Base-by-base conservation (phyloP, 2,888 invertebrate species). In the Euplagia quadripunctaria region DNA sequence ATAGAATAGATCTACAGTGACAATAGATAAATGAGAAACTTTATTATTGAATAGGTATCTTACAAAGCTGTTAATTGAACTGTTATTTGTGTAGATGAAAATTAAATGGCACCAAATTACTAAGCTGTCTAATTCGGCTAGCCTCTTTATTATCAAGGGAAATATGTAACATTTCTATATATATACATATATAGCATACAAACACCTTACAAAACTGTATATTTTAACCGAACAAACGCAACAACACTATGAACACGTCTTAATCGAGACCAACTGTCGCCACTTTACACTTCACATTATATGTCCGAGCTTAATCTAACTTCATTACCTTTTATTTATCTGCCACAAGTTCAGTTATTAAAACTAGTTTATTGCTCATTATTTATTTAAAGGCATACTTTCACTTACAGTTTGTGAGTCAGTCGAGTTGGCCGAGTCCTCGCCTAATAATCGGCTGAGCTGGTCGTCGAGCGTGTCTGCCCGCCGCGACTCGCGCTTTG, bases 361-460 rank as follows among this genome's bases (percentile, higher is more conserved):
- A 86, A 83, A 79, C 86, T 89, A 90, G 68, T 86, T 89, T 91
- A 91, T 92, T 92, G 92, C 90, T 92, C 84, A 83, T 83, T 91
- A 92, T 90, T 94, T 94, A 85, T 86, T 90, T 87, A 92, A 89
- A 90, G 94, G 91, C 91, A 92, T 87, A 88, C 85, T 90, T 89
- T 92, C 93, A 92, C 92, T 94, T 89, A 92, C 92, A 88, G 91
- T 87, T 80, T 92, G 93, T 79, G 93, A 91, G 87, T 93, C 92
- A 70, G 93, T 87, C 61, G 93, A 91, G 81, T 91, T 88, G 65
- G 91, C 90, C 4, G 92, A 92, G 87, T 94, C 93, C 41, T 93
- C 95, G 78, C 86, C 93, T 69, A 95, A 91, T 76, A 96, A 84
- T 58, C 92, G 90, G 79, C 91, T 87, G 31, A 95, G 90, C 77